A percentile compares a stretch with the other conserved stretches of the same genome.
Conservation (phyloP, 2,888 invertebrate genomes). For the Spisula subtruncata region DNA sequence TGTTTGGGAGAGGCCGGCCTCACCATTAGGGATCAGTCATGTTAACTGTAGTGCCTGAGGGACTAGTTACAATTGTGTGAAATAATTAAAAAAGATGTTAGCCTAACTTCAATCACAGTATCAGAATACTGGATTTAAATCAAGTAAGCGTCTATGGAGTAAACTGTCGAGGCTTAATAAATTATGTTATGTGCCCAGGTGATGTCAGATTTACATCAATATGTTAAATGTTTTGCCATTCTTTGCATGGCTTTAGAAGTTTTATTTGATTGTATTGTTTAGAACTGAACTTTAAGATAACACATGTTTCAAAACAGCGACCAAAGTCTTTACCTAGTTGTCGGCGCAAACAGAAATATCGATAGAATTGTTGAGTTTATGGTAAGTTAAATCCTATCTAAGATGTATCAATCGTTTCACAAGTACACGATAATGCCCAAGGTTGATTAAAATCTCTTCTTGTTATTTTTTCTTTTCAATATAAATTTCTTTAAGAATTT, state of each 20-base stretch:
- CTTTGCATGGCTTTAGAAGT: neutral
- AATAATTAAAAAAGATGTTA: too few relatives aligned
- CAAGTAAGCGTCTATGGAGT: too few relatives aligned
- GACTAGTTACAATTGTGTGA: too few relatives aligned
- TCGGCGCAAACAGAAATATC: neutral
- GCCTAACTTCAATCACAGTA: too few relatives aligned
- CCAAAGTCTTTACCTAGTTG: neutral
- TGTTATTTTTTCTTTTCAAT: slow-evolving; percentile 8
- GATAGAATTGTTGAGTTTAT: neutral
- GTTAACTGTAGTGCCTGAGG: too few relatives aligned
- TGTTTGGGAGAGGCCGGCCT: too few relatives aligned
- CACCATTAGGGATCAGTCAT: too few relatives aligned
- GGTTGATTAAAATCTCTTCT: neutral
- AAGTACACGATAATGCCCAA: neutral
- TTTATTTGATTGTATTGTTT: neutral
- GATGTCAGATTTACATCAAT: neutral
- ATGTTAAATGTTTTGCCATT: neutral
- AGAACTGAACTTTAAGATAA: neutral
- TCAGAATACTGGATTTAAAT: too few relatives aligned
- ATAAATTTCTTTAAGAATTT: neutral
- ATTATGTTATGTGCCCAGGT: neutral
- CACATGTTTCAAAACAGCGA: neutral
- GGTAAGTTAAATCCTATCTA: slow-evolving; percentile 1
- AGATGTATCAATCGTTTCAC: neutral
- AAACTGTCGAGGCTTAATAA: neutral